A percentile compares a stretch with the other conserved stretches of the same genome.
phyloP scores from a whole-genome alignment of 1,140 invertebrate species.

The Paracyclopina nana region DNA sequence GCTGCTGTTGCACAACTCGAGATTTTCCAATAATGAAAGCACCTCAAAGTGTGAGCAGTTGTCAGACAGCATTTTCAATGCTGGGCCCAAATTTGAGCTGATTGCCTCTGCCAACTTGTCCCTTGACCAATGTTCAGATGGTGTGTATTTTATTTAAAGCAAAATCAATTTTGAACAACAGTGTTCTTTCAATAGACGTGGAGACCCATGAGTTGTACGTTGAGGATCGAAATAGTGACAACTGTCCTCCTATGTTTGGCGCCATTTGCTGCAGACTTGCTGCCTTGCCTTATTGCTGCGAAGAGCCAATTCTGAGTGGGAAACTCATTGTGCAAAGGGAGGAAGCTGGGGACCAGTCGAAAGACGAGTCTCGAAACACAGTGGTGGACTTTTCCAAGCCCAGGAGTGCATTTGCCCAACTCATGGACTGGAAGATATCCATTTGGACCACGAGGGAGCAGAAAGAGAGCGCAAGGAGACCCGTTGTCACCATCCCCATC shows the following conservation, averaged over 20 bases:
- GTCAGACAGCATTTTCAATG: too few relatives aligned
- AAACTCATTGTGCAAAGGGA: constrained; percentile 30
- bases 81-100: constrained; percentile 45
- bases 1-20: constrained; percentile 34
- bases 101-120: constrained; percentile 40
- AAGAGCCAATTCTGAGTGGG: constrained; percentile 33
- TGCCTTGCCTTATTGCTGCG: constrained; percentile 40
- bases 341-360: constrained; percentile 7
- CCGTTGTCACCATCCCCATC: constrained; percentile 3
- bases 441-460: constrained; percentile 18
- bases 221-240: constrained; percentile 23
- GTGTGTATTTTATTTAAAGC: too few relatives aligned
- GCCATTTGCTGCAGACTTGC: constrained; percentile 50
- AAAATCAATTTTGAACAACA: too few relatives aligned
- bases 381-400: constrained; percentile 18
- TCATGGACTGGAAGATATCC: constrained; percentile 23
- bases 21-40: constrained; percentile 22
- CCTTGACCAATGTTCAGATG: constrained; percentile 22
- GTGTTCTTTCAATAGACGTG: too few relatives aligned
- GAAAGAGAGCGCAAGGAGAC: background rate
- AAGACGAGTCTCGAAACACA: background rate
- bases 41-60: too few relatives aligned
- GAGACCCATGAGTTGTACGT: constrained; percentile 28
- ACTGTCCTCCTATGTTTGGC: constrained; percentile 42
- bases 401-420: constrained; percentile 23